Percentiles rank a stretch among this genome's conserved stretches.
These are phyloP conservation scores for Mus caroli DNA, from an alignment of 2,797 vertebrate genomes.

Conservation along the genomic window DNA sequence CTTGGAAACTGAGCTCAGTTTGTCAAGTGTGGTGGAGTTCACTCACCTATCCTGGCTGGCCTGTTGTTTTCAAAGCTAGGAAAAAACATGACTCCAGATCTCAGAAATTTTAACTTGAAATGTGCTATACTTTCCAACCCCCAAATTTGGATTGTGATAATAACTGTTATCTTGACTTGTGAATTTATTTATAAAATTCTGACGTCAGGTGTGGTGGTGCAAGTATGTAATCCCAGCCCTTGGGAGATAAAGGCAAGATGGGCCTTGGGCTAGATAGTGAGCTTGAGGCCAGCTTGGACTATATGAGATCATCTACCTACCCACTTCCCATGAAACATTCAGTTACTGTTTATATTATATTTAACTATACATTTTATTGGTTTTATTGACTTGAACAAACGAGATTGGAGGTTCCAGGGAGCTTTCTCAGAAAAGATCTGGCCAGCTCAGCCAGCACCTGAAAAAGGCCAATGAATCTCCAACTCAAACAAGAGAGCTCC, in stretches of 20 bases:
- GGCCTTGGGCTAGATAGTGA: neutral
- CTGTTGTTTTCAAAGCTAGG: slow-evolving; percentile 30
- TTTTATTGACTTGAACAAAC: slow-evolving; percentile 56
- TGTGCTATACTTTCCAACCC: slow-evolving; percentile 39
- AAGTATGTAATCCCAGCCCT: neutral
- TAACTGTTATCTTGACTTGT: slow-evolving; percentile 11
- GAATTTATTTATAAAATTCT: slow-evolving; percentile 31
- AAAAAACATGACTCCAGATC: neutral
- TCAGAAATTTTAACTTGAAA: slow-evolving; percentile 50
- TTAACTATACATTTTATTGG: slow-evolving; percentile 57
- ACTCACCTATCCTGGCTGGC: too few relatives aligned
- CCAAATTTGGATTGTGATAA: slow-evolving; percentile 14
- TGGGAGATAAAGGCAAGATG: neutral
- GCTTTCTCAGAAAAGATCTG: slow-evolving; percentile 40
- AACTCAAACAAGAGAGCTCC: neutral
- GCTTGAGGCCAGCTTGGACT: neutral
- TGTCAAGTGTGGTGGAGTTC: neutral
- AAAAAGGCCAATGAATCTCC: neutral
- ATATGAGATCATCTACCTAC: neutral
- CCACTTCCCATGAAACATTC: slow-evolving; percentile 11
- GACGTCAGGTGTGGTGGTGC: neutral
- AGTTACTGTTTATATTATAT: slow-evolving; percentile 17
- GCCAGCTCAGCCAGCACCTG: slow-evolving; percentile 33
- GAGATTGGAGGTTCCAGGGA: slow-evolving; percentile 17
- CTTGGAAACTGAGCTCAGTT: neutral